Percentiles rank a stretch among this genome's conserved stretches.
Evolutionary conservation across 2,797 vertebrate species (phyloP).

Genomic region (Phyllotis vaccarum): DNA sequence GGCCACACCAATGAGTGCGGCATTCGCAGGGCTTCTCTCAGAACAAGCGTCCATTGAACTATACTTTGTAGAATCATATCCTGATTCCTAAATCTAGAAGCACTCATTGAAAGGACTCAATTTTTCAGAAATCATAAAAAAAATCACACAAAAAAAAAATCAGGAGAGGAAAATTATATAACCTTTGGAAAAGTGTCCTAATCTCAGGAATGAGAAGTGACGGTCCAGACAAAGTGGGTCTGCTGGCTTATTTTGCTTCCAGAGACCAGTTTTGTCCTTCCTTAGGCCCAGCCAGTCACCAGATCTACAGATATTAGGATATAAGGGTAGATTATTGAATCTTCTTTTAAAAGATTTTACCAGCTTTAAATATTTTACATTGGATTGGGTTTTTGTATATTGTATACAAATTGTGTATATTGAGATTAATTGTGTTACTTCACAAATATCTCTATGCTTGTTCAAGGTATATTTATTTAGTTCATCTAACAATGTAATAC

Average conservation of each 20-base stretch:
- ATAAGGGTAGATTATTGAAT: no score
- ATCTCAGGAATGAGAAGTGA: background rate
- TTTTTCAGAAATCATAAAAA: slow-evolving; percentile 55
- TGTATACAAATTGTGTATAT: no score
- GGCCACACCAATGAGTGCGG: background rate
- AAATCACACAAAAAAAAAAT: background rate
- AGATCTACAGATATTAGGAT: no score
- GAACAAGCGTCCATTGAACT: background rate
- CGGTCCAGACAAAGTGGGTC: background rate
- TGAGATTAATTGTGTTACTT: no score
- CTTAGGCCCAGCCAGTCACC: background rate
- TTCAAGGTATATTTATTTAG: no score
- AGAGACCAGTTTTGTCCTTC: background rate
- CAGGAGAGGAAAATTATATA: background rate
- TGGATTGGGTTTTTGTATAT: no score
- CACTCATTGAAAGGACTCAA: background rate
- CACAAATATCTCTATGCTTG: no score
- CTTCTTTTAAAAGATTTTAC: no score
- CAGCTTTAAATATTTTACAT: no score
- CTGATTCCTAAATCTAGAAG: slow-evolving; percentile 23
- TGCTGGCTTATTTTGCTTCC: background rate
- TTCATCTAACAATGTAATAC: no score
- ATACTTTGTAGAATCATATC: background rate
- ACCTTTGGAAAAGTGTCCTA: background rate
- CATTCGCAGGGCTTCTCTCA: background rate